Percentiles rank a stretch among this genome's conserved stretches.
These are phyloP conservation scores for Drosophila lacicola DNA, from an alignment of 2,888 invertebrate species.

Conservation along the genomic window DNA sequence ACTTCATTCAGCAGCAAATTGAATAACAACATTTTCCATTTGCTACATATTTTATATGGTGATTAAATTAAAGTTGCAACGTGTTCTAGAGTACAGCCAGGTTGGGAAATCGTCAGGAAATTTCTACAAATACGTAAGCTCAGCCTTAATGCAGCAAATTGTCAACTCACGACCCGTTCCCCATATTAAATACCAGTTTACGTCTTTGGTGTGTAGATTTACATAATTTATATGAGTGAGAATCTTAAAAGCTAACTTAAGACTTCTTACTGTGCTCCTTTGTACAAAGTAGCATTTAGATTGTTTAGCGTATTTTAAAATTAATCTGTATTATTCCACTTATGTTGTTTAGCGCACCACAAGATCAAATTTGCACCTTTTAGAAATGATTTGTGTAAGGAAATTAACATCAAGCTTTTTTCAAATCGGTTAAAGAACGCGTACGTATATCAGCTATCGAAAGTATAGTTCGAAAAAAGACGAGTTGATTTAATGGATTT, in stretches of 20 bases:
- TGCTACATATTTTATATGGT: conserved; percentile 74
- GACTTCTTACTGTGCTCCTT: not conserved
- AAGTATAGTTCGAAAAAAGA: conserved; percentile 41
- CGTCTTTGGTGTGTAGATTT: not conserved
- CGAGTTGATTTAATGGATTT: conserved; percentile 40
- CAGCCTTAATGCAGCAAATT: conserved; percentile 35
- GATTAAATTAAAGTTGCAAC: conserved; percentile 76
- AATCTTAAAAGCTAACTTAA: not conserved
- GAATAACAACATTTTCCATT: conserved; percentile 80
- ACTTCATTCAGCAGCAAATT: conserved; percentile 76
- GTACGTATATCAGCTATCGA: not conserved
- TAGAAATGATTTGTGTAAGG: too few species aligned
- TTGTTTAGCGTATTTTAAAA: too few species aligned
- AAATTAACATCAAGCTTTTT: too few species aligned
- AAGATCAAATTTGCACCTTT: too few species aligned
- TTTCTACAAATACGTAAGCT: conserved; percentile 23
- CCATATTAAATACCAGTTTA: conserved; percentile 8
- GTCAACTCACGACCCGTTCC: conserved; percentile 15
- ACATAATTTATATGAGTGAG: not conserved
- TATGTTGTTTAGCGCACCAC: too few species aligned
- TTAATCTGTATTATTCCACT: too few species aligned
- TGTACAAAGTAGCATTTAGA: too few species aligned
- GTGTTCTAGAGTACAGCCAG: conserved; percentile 29
- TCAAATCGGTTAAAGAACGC: not conserved
- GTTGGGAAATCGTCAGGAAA: conserved; percentile 15